Evolutionary conservation across 2,113 vertebrate species (phyloP), one percentile per base, ranked within the genome.

Genomic region (Podarcis raffonei): DNA sequence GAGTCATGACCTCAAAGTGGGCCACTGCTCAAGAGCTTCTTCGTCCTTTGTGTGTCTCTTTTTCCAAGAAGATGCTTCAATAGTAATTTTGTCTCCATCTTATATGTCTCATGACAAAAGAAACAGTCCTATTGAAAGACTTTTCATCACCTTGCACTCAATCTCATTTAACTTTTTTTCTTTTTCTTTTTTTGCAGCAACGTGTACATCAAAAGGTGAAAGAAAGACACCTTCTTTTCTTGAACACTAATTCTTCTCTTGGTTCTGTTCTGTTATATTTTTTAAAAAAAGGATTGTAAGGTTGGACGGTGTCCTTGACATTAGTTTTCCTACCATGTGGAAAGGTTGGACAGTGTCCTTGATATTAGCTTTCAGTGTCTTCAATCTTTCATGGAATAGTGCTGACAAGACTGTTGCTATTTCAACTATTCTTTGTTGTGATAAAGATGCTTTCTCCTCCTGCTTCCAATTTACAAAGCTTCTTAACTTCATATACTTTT

Each of bases 321-420:
- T 86, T 89, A 87, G 30, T 32, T 90, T 93, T 86, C 84, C 86
- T 84, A 89, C 93, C 87, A 87, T 62, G 72, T 57, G 8, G 89
- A 86, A 92, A 91, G 90, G 32, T 48, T 53, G 90, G 65, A 92
- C 62, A 71, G 59, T 72, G 78, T 91, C 94, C 93, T 94, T 93
- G 91, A 93, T 2, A 22, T 86, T 91, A 89, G 75, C 76, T 68
- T 88, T 87, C 84, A 76, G 57, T 68, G 48, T 69, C 86, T 78
- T 83, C 84, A 90, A 78, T 86, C 84, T 83, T 62, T 72, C 81
- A 77, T 75, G 90, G 91, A 91, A 89, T 3, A 86, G 8, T 87
- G 90, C 86, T 94, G 93, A 94, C 88, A 93, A 92, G n/a, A 85
- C 90, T 92, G 76, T 90, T 89, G 92, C 90, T 84, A 87, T 87